These are phyloP conservation scores for Pheosia gnoma DNA, from an alignment of 2,888 invertebrate genomes.

Conservation along the genomic window DNA sequence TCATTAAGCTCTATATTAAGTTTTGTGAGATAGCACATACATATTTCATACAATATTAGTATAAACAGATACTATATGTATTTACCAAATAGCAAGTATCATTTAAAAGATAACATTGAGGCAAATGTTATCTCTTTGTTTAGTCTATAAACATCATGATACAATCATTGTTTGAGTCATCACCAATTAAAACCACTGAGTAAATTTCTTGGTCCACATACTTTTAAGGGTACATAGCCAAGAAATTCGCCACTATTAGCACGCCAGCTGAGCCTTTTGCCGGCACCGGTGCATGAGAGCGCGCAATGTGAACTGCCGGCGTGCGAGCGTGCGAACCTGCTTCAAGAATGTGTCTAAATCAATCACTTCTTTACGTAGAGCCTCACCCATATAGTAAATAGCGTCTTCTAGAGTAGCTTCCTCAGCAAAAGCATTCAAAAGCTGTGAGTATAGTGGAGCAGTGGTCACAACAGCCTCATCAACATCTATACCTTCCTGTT, in stretches of 20 bases:
- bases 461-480: constrained; percentile 99
- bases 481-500: constrained; percentile 93
- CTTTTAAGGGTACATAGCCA: constrained; percentile 36
- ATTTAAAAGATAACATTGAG: not conserved
- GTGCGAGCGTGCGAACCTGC: constrained; percentile 96
- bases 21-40: too few relatives aligned
- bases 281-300: constrained; percentile 98
- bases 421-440: constrained; percentile 97
- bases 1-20: not conserved
- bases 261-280: constrained; percentile 94
- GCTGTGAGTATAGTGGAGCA: constrained; percentile 97
- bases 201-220: constrained; percentile 6
- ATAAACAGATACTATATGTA: not conserved
- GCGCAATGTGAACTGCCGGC: constrained; percentile 97
- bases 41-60: not conserved
- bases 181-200: constrained; percentile 34
- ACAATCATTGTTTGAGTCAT: constrained; percentile 30
- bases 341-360: constrained; percentile 98
- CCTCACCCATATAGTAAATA: constrained; percentile 98
- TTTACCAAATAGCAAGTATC: not conserved
- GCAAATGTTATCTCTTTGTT: not conserved
- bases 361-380: constrained; percentile 94
- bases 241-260: constrained; percentile 72
- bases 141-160: constrained; percentile 14
- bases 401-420: constrained; percentile 99